Base-by-base conservation (phyloP, 1,140 invertebrate genomes). In the Ceratosolen fusciceps region DNA sequence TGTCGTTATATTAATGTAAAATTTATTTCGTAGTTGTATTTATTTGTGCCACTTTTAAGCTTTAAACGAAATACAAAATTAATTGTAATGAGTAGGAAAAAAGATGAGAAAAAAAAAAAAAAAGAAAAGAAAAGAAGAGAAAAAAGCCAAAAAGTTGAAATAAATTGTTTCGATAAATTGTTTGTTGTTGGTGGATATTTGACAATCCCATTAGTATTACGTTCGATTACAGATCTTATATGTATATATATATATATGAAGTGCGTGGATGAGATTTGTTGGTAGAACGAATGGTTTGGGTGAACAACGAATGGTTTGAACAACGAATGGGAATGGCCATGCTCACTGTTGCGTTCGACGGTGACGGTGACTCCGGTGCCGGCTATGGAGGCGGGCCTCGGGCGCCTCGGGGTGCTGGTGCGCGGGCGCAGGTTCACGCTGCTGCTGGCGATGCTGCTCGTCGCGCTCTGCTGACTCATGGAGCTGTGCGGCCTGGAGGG, bases 401-500 rank as follows among this genome's bases (percentile, higher is more conserved):
- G 94, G 86, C 93, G 92, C 82, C 94, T 90, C 76, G 93, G 92
- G 19, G 79, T 73, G 76, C 92, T 91, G 72, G 93, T 91, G 65
- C 91, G 87, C 65, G 92, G 90, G 83, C 93, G 91, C 82, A 92
- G 85, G 91, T 89, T 92, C 86, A 90, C 91, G 86, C 88, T 91
- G 87, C 89, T 87, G 83, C 90, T 90, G 83, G 89, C 90, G 82
- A 91, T 90, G 83, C 91, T 93, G 85, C 90, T 92, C 84, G 90
- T 92, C 84, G 90, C 90, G 85, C 92, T 93, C 86, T 93, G 92
- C 87, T 94, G 93, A 86, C 93, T 94, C 92, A 96, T 92, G 82
- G 95, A 95, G 90, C 95, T 96, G 87, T 94, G 93, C 73, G 96
- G 96, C 87, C 96, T 92, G 81, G 95, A 96, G 79, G 93, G 94